These are phyloP conservation scores for Oxyura jamaicensis DNA, from an alignment of 2,113 vertebrate genomes.

Conservation along the genomic window DNA sequence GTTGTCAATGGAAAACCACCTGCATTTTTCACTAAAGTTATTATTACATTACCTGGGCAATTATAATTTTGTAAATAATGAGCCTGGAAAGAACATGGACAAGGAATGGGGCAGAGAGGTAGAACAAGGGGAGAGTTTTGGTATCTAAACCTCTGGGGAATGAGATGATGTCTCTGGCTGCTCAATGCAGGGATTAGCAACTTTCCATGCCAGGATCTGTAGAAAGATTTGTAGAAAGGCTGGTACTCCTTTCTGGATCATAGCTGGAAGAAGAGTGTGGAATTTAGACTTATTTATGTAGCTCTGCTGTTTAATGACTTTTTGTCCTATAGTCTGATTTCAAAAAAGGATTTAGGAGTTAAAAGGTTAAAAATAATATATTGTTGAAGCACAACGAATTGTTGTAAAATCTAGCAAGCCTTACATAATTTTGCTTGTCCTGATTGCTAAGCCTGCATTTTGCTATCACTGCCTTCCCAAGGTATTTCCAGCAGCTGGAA, in stretches of 20 bases:
- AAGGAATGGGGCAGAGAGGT: background rate
- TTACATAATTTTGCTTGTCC: background rate
- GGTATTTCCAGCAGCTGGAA: background rate
- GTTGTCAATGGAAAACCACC: background rate
- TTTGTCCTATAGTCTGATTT: background rate
- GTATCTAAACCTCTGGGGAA: background rate
- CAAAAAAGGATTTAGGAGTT: background rate
- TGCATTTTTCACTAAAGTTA: background rate
- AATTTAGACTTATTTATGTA: background rate
- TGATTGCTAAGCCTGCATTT: background rate
- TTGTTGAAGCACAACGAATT: background rate
- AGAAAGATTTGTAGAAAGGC: background rate
- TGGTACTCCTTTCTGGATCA: background rate
- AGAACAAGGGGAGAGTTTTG: background rate
- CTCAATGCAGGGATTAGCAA: background rate
- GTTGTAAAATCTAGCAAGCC: background rate
- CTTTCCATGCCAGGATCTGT: background rate
- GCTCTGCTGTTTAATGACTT: background rate
- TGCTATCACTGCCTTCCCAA: background rate
- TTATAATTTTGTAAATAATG: background rate
- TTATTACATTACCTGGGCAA: background rate
- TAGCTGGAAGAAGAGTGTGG: background rate
- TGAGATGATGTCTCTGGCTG: background rate
- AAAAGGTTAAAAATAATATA: constrained; percentile 20
- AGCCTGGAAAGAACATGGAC: background rate